A percentile compares a stretch with the other conserved stretches of the same genome.
Evolutionary conservation across 1,140 invertebrate species (phyloP).

Genomic region (Pseudomyrmex concolor): DNA sequence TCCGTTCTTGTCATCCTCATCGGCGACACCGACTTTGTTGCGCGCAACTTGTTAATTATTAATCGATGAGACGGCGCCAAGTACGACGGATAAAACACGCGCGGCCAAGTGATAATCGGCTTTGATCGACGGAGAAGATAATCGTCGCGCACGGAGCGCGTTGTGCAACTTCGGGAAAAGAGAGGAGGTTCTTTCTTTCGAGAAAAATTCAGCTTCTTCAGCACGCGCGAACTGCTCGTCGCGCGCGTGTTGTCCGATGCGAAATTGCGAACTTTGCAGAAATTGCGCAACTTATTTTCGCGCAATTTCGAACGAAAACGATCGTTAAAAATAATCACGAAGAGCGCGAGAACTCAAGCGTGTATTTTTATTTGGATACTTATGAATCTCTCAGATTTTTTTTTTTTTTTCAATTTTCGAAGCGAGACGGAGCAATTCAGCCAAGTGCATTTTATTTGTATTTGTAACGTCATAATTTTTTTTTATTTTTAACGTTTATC

Average conservation of each 20-base stretch:
- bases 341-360: too few species aligned
- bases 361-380: too few species aligned
- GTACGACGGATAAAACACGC: constrained; percentile 20
- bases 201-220: constrained; percentile 43
- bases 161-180: constrained; percentile 46
- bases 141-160: constrained; percentile 20
- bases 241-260: too few species aligned
- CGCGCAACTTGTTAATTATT: constrained; percentile 39
- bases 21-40: constrained; percentile 16
- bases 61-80: constrained; percentile 42
- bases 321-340: background rate
- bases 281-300: constrained; percentile 2
- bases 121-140: constrained; percentile 55
- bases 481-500: too few species aligned
- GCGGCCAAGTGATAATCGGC: constrained; percentile 25
- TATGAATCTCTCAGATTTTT: too few species aligned
- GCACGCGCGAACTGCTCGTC: too few species aligned
- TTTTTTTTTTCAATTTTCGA: too few species aligned
- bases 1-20: background rate
- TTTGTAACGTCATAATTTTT: too few species aligned
- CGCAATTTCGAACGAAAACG: background rate
- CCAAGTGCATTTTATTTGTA: too few species aligned
- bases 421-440: too few species aligned
- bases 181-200: constrained; percentile 29
- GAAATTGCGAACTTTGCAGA: background rate